A percentile compares a stretch with the other conserved stretches of the same genome.
Evolutionary conservation across 2,113 vertebrate genomes (phyloP).

Genomic region (Dissostichus mawsoni): DNA sequence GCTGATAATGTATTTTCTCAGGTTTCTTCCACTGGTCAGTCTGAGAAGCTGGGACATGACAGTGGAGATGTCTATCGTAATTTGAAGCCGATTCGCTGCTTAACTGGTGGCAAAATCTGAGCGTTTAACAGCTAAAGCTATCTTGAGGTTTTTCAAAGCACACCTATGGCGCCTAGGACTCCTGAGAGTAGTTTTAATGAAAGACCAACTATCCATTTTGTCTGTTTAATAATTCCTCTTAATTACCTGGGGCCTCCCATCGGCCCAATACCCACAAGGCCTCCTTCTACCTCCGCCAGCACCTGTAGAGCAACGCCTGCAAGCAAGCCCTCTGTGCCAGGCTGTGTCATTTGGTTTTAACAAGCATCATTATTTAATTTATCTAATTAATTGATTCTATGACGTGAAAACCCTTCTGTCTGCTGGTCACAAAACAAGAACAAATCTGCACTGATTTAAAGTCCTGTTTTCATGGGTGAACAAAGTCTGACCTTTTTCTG

Average conservation of each 20-base stretch:
- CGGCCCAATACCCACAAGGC: slow-evolving; percentile 4
- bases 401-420: neutral
- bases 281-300: neutral
- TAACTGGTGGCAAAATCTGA: slow-evolving; percentile 14
- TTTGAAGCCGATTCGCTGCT: slow-evolving; percentile 31
- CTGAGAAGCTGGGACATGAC: slow-evolving; percentile 28
- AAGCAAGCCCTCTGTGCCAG: neutral
- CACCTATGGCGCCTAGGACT: slow-evolving; percentile 17
- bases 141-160: slow-evolving; percentile 42
- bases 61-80: slow-evolving; percentile 13
- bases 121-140: slow-evolving; percentile 32
- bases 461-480: neutral
- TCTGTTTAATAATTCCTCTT: slow-evolving; percentile 39
- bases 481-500: neutral
- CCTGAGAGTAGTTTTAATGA: slow-evolving; percentile 40
- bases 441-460: slow-evolving; percentile 5
- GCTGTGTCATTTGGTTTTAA: neutral
- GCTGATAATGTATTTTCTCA: slow-evolving; percentile 14
- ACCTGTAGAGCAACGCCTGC: slow-evolving; percentile 32
- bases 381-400: neutral
- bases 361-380: neutral
- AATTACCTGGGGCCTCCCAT: slow-evolving; percentile 46
- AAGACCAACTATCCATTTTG: slow-evolving; percentile 23
- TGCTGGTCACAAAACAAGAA: neutral
- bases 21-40: slow-evolving; percentile 32